Evolutionary conservation across 2,113 vertebrate species (phyloP), one percentile per base, ranked within the genome.

Genomic region (Spea multiplicata): DNA sequence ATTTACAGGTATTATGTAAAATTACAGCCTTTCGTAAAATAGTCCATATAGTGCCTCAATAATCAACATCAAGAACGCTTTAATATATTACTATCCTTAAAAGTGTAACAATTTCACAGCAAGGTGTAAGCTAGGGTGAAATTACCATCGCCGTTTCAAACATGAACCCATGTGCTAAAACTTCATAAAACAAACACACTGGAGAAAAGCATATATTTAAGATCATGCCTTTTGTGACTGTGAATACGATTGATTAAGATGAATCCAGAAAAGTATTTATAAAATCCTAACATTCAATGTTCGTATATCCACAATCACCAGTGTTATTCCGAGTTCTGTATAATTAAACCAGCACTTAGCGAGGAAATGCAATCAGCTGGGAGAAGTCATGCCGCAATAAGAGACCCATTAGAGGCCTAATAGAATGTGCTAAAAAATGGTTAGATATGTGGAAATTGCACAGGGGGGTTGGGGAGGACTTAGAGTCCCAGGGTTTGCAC

Each of bases 301-400:
- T 79, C 49, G 67, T 73, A 66, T 71, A 71, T 10, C n/a, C 76
- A 66, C 76, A 80, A 80, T 80, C 77, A 80, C 49, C 78, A 72
- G 12, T 67, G 64, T 68, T 68, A 73, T 73, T 74, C 71, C 8
- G 78, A 80, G 78, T 74, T 68, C 78, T 80, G 17, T 80, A 68
- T 80, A 80, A 80, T 80, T 80, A 80, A 66, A 67, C 71, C 44
- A 79, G 71, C 77, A 80, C 77, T 80, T 80, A 73, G 30, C 7
- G n/a, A 30, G 49, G 62, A 80, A 68, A 80, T 59, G 78, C 71
- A 80, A 80, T 80, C 78, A 80, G 49, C 71, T 49, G 45, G 64
- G 61, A 73, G 46, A 74, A 74, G 78, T 67, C 78, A 74, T 59
- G 64, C 70, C 55, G 77, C 64, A n/a, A 8, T 9, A 46, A 50